Evolutionary conservation across 1,140 invertebrate genomes (phyloP).

Genomic region (Phenacoccus solenopsis): DNA sequence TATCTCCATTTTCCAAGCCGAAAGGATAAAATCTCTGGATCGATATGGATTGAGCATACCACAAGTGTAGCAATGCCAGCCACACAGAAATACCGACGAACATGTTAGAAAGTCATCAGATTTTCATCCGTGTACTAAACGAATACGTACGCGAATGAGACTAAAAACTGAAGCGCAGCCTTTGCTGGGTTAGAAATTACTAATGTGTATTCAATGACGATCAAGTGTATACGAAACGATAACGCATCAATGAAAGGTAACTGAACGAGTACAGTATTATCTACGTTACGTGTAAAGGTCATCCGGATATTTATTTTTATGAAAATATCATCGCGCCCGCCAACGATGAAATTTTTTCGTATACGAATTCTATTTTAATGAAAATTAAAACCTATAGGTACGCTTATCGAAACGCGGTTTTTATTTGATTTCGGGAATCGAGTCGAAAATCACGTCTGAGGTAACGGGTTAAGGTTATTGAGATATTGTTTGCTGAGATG

Average conservation of each 20-base stretch:
- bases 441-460: not conserved
- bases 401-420: not conserved
- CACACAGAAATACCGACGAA: too few species aligned
- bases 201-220: not conserved
- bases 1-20: conserved; percentile 22
- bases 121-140: too few species aligned
- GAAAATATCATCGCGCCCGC: not conserved
- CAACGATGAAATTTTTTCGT: not conserved
- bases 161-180: too few species aligned
- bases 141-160: too few species aligned
- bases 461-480: not conserved
- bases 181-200: too few species aligned
- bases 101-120: too few species aligned
- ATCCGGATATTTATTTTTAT: conserved; percentile 3
- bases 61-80: not conserved
- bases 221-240: not conserved
- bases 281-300: not conserved
- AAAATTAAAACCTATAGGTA: not conserved
- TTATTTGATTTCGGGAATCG: not conserved
- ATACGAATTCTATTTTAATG: not conserved
- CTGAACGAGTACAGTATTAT: not conserved
- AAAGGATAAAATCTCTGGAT: conserved; percentile 23
- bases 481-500: too few species aligned
- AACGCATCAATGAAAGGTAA: not conserved
- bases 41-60: not conserved